These are phyloP conservation scores for Acanthochromis polyacanthus DNA, from an alignment of 2,113 vertebrate genomes.

Conservation along the genomic window DNA sequence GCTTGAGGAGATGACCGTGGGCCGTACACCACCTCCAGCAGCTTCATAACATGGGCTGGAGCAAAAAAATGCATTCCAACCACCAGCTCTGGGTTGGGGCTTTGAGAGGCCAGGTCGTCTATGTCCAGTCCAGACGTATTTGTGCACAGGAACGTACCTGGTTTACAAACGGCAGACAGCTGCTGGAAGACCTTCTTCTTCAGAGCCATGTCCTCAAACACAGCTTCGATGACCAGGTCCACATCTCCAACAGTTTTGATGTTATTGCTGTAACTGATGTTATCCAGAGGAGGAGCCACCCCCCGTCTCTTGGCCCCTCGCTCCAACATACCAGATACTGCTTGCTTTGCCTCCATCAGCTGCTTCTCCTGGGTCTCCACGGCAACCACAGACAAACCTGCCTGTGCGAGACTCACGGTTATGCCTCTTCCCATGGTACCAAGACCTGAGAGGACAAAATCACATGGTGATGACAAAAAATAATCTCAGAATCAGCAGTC, in stretches of 20 bases:
- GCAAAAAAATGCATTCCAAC: conserved; percentile 95
- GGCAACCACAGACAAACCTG: conserved; percentile 89
- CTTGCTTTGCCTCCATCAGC: conserved; percentile 82
- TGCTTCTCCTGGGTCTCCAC: conserved; percentile 88
- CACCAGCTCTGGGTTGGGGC: conserved; percentile 85
- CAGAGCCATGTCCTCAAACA: conserved; percentile 92
- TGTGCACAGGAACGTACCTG: conserved; percentile 87
- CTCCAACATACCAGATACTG: conserved; percentile 84
- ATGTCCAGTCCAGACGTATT: conserved; percentile 92
- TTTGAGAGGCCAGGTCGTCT: conserved; percentile 89
- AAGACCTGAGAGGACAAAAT: conserved; percentile 84
- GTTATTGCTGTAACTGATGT: conserved; percentile 83
- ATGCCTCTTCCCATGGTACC: conserved; percentile 97
- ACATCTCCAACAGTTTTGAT: conserved; percentile 80
- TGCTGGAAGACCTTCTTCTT: conserved; percentile 90
- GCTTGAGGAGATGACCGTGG: conserved; percentile 84
- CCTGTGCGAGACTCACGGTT: conserved; percentile 85
- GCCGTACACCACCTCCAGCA: conserved; percentile 91
- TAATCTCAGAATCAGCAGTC: neutral
- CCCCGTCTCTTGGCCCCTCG: conserved; percentile 82
- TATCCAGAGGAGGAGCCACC: conserved; percentile 54
- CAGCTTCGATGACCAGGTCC: conserved; percentile 93
- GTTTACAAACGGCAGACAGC: conserved; percentile 87
- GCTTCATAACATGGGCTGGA: conserved; percentile 92
- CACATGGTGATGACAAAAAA: conserved; percentile 17